Evolutionary conservation across 2,113 vertebrate genomes (phyloP).

Genomic region (Solea solea): DNA sequence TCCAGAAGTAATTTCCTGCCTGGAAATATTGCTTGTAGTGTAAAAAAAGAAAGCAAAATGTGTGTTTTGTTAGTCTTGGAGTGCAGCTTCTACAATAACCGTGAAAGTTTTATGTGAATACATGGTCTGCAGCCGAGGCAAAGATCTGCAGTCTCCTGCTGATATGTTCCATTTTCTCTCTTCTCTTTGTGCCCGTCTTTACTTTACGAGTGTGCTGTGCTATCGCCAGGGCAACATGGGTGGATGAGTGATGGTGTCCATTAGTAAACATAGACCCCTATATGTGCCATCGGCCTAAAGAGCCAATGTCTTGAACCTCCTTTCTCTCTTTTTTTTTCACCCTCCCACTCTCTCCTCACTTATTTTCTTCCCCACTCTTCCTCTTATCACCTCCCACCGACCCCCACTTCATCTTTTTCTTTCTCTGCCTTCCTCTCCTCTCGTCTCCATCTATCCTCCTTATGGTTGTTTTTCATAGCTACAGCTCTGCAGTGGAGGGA

Average conservation of each 20-base stretch:
- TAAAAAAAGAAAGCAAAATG: slow-evolving; percentile 37
- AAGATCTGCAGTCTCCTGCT: slow-evolving; percentile 69
- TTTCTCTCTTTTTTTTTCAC: slow-evolving; percentile 1
- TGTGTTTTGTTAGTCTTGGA: slow-evolving; percentile 52
- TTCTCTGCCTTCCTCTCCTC: slow-evolving; percentile 22
- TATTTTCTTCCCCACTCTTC: slow-evolving; percentile 50
- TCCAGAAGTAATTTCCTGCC: slow-evolving; percentile 45
- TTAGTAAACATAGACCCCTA: slow-evolving; percentile 77
- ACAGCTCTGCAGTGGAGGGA: slow-evolving; percentile 59
- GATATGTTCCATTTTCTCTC: slow-evolving; percentile 70
- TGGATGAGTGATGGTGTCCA: slow-evolving; percentile 79
- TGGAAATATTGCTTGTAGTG: slow-evolving; percentile 41
- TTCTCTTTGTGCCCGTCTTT: slow-evolving; percentile 64
- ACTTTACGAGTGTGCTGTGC: slow-evolving; percentile 67
- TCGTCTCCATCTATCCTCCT: slow-evolving; percentile 62
- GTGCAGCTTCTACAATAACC: slow-evolving; percentile 45
- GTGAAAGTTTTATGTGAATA: slow-evolving; percentile 56
- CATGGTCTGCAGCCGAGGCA: slow-evolving; percentile 50
- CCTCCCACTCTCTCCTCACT: slow-evolving; percentile 36
- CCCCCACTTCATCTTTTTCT: slow-evolving; percentile 34
- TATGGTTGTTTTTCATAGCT: slow-evolving; percentile 65
- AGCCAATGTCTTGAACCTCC: slow-evolving; percentile 60
- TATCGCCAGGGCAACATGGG: slow-evolving; percentile 71
- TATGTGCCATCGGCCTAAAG: slow-evolving; percentile 74
- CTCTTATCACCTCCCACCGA: slow-evolving; percentile 20